phyloP scores from a whole-genome alignment of 2,113 vertebrate species.

The Bambusicola thoracicus region DNA sequence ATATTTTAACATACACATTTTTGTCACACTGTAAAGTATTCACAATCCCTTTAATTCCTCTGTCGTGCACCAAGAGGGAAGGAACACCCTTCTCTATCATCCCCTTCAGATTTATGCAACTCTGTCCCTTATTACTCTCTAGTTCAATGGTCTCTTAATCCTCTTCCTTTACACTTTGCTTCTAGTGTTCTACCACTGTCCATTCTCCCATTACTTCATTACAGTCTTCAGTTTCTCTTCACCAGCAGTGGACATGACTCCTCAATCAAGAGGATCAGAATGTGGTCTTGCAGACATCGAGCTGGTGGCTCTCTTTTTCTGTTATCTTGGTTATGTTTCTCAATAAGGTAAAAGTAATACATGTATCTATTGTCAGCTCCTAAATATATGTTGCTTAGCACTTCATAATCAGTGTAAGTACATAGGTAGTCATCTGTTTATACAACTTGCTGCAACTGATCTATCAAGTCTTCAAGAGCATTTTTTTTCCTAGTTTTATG shows the following conservation, averaged over 20 bases:
- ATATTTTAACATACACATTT: neutral
- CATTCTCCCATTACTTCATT: neutral
- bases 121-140: neutral
- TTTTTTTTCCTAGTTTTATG: rapidly evolving
- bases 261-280: neutral
- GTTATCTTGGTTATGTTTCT: neutral
- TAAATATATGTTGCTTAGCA: neutral
- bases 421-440: neutral
- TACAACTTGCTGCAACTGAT: neutral
- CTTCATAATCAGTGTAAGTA: neutral
- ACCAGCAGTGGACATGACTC: neutral
- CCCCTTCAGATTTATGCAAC: neutral
- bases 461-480: neutral
- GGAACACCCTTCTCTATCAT: neutral
- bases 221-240: neutral
- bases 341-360: neutral
- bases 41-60: neutral
- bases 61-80: neutral
- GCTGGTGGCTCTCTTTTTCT: neutral
- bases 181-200: neutral
- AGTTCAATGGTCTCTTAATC: neutral
- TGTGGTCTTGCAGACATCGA: neutral
- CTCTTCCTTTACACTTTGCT: neutral
- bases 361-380: neutral
- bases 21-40: neutral